Conservation (phyloP, 2,113 vertebrate genomes). For the Boulengeromyrus knoepffleri region DNA sequence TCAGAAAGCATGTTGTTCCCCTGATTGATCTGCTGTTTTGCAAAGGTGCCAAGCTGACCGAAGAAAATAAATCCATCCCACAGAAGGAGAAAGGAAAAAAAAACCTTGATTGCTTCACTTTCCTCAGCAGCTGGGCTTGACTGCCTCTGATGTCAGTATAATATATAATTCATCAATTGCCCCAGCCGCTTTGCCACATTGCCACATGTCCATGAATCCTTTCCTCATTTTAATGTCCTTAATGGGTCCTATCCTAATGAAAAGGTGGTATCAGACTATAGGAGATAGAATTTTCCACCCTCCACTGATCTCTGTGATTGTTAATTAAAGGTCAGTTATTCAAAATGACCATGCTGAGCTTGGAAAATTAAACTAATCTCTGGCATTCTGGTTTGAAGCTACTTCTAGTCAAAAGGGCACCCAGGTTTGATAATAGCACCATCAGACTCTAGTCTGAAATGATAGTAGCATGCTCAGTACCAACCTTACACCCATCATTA, state of each 20-base stretch:
- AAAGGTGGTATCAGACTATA: background rate
- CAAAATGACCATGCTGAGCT: conserved; percentile 6
- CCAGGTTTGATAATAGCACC: background rate
- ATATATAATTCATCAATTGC: conserved; percentile 13
- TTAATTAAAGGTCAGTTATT: conserved; percentile 17
- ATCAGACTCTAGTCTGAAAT: background rate
- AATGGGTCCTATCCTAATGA: conserved; percentile 10
- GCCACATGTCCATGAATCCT: background rate
- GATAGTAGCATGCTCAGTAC: background rate
- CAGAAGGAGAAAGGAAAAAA: background rate
- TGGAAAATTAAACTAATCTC: conserved; percentile 8
- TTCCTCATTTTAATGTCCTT: conserved; percentile 11
- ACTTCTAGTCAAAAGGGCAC: conserved; percentile 8
- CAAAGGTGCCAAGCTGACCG: background rate
- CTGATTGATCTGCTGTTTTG: conserved; percentile 18
- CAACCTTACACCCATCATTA: conserved; percentile 10
- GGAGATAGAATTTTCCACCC: conserved; percentile 14
- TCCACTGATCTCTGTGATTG: conserved; percentile 13
- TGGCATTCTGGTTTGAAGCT: conserved; percentile 8
- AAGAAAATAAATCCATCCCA: conserved; percentile 8
- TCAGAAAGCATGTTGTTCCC: conserved; percentile 3
- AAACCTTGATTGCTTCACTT: conserved; percentile 1
- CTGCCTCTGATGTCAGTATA: conserved; percentile 7
- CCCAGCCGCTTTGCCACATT: background rate
- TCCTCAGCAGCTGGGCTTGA: background rate